Percentiles rank a stretch among this genome's conserved stretches.
phyloP scores from a whole-genome alignment of 2,888 invertebrate genomes.

The Heteromyza rotundicornis region DNA sequence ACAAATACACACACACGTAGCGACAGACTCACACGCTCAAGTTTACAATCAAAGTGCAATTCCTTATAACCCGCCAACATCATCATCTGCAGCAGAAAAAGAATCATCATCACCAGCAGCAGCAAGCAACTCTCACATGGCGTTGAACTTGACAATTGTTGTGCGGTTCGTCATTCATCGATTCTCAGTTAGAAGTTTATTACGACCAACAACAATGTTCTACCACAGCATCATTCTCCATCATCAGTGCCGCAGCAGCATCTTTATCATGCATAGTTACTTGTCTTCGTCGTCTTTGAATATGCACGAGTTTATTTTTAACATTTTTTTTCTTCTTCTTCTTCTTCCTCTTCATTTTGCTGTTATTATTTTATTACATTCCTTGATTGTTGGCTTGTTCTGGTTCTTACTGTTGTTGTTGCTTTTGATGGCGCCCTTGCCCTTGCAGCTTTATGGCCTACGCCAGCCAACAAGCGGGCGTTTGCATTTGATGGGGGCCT shows the following conservation, averaged over 20 bases:
- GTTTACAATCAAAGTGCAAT: neutral
- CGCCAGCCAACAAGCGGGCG: neutral
- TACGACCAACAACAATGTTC: neutral
- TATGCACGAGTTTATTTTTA: slow-evolving; percentile 1
- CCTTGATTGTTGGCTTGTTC: neutral
- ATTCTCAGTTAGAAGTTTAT: neutral
- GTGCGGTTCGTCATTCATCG: neutral
- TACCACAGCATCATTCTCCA: too few relatives aligned
- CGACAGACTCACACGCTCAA: neutral
- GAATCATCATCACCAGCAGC: too few relatives aligned
- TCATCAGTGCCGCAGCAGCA: neutral
- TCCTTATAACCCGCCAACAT: too few relatives aligned
- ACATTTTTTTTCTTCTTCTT: neutral
- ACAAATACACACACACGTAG: neutral
- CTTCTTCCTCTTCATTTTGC: neutral
- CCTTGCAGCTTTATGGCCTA: slow-evolving; percentile 5
- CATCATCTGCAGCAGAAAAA: too few relatives aligned
- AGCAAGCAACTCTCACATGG: neutral
- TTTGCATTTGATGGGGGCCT: neutral
- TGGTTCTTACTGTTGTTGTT: neutral
- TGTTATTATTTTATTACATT: slow-evolving; percentile 13
- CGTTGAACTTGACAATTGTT: slow-evolving; percentile 11
- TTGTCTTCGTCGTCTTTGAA: neutral
- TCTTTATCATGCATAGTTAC: neutral
- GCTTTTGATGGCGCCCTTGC: slow-evolving; percentile 13